Conservation (phyloP, 2,888 invertebrate species). For the Phyllotreta striolata region DNA sequence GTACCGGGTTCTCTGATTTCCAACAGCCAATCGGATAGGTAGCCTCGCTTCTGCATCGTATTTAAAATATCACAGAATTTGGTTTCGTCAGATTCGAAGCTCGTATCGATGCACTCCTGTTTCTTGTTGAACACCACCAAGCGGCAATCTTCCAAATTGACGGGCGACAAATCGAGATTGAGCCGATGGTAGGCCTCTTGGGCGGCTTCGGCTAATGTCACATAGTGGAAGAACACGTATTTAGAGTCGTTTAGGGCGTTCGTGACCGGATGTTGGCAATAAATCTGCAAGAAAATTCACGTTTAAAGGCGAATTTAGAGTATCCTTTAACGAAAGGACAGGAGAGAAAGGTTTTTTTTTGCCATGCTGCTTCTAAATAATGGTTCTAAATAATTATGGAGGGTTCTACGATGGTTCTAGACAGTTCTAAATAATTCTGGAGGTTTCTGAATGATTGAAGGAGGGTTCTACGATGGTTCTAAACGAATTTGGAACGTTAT, state of each 20-base stretch:
- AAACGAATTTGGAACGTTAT: no score
- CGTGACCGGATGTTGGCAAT: conserved; percentile 67
- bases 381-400: no score
- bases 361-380: no score
- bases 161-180: conserved; percentile 64
- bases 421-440: no score
- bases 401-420: no score
- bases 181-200: conserved; percentile 69
- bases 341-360: no score
- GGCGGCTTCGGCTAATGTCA: conserved; percentile 68
- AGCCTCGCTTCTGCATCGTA: conserved; percentile 41
- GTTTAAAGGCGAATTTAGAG: not conserved
- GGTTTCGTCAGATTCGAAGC: conserved; percentile 70
- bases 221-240: conserved; percentile 67
- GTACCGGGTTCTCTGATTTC: conserved; percentile 70
- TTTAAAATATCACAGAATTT: conserved; percentile 56
- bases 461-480: no score
- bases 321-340: no score
- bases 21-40: conserved; percentile 69
- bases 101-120: conserved; percentile 71
- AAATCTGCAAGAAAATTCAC: conserved; percentile 8
- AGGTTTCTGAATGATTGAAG: no score
- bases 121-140: conserved; percentile 74
- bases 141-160: conserved; percentile 73
- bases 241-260: conserved; percentile 65